Percentiles rank a stretch among this genome's conserved stretches.
Evolutionary conservation across 2,888 invertebrate genomes (phyloP).

Genomic region (Napeogenes sylphis): DNA sequence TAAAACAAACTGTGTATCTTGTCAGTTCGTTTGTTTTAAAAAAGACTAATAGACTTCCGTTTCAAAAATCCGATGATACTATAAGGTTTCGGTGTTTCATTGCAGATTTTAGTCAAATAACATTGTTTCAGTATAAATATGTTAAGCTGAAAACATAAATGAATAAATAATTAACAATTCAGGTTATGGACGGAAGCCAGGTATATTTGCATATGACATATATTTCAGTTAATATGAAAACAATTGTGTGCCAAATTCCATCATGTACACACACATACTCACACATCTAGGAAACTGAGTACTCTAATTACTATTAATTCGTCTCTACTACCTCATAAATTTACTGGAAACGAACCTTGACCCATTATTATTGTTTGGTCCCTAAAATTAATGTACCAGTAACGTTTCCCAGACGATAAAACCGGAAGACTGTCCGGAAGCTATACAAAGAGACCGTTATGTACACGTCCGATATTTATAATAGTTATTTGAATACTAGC

Average conservation of each 20-base stretch:
- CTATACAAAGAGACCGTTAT: constrained; percentile 69
- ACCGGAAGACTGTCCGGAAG: constrained; percentile 63
- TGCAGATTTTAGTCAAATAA: too few species aligned
- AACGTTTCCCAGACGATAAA: constrained; percentile 62
- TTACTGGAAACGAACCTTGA: constrained; percentile 56
- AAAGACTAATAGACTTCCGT: too few species aligned
- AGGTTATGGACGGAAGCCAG: constrained; percentile 17
- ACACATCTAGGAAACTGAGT: constrained; percentile 15
- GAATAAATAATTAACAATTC: constrained; percentile 14
- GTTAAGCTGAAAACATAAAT: background rate
- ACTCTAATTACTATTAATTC: constrained; percentile 53
- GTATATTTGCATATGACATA: constrained; percentile 18
- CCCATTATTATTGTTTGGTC: constrained; percentile 61
- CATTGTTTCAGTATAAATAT: background rate
- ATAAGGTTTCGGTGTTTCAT: too few species aligned
- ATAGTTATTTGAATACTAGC: constrained; percentile 1
- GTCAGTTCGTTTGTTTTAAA: too few species aligned
- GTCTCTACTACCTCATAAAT: constrained; percentile 41
- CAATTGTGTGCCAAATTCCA: constrained; percentile 23
- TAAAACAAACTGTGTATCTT: too few species aligned
- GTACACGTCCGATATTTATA: constrained; percentile 43
- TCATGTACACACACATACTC: constrained; percentile 10
- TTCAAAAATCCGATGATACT: too few species aligned
- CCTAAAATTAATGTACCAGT: constrained; percentile 48
- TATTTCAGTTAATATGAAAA: constrained; percentile 21